These are phyloP conservation scores for Cirrhinus mrigala DNA, from an alignment of 2,797 vertebrate species.

Conservation along the genomic window DNA sequence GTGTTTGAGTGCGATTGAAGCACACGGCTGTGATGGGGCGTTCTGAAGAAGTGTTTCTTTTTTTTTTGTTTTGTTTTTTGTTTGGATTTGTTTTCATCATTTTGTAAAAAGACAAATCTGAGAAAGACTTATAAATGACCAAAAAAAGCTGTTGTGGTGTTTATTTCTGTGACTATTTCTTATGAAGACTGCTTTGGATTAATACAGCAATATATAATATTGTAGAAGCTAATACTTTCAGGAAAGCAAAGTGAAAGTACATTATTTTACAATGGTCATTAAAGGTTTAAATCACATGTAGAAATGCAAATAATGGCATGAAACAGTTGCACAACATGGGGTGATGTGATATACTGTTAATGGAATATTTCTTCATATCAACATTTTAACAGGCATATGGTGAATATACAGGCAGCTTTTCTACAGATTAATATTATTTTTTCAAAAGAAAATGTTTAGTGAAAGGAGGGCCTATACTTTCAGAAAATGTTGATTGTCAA, in stretches of 20 bases:
- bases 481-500: background rate
- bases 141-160: slow-evolving; percentile 64
- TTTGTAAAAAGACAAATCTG: slow-evolving; percentile 84
- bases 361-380: background rate
- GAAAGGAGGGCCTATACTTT: background rate
- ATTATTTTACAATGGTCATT: background rate
- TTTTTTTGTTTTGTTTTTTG: slow-evolving; percentile 56
- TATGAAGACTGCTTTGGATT: background rate
- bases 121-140: slow-evolving; percentile 83
- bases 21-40: slow-evolving; percentile 70
- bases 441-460: background rate
- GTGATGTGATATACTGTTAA: background rate
- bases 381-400: background rate
- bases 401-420: too few relatives aligned
- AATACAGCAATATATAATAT: too few relatives aligned
- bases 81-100: slow-evolving; percentile 73
- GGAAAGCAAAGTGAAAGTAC: background rate
- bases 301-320: background rate
- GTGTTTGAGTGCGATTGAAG: slow-evolving; percentile 63
- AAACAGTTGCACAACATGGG: background rate
- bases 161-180: background rate
- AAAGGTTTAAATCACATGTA: background rate
- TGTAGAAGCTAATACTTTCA: background rate
- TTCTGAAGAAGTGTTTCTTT: slow-evolving; percentile 81
- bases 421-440: background rate